Conservation (phyloP, 2,113 vertebrate genomes). For the Microtus oregoni region DNA sequence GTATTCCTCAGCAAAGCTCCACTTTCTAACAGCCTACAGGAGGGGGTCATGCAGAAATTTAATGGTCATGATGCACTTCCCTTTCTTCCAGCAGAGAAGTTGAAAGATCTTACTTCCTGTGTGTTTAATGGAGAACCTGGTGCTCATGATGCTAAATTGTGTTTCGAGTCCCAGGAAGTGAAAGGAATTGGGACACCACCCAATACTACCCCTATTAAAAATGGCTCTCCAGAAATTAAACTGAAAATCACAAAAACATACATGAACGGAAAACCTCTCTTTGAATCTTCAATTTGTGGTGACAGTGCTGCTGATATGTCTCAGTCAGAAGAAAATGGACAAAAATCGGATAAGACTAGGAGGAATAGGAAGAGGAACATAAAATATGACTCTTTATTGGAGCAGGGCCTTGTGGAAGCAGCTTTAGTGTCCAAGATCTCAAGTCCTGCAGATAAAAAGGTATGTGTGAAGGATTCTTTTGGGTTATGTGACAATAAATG, state of each 20-base stretch:
- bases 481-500: not conserved
- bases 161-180: conserved; percentile 88
- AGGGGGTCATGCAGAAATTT: conserved; percentile 93
- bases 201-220: conserved; percentile 89
- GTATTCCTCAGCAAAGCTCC: conserved; percentile 94
- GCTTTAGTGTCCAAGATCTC: conserved; percentile 82
- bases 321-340: conserved; percentile 85
- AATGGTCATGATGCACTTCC: conserved; percentile 91
- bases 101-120: conserved; percentile 95
- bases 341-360: conserved; percentile 86
- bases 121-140: conserved; percentile 95
- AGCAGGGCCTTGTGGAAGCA: conserved; percentile 85
- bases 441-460: conserved; percentile 85
- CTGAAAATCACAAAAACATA: conserved; percentile 95
- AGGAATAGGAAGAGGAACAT: conserved; percentile 89
- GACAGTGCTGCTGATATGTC: conserved; percentile 87
- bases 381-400: conserved; percentile 87
- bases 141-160: conserved; percentile 90
- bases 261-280: conserved; percentile 91
- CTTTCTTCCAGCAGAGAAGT: conserved; percentile 89
- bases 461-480: conserved; percentile 61
- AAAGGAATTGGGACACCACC: conserved; percentile 91
- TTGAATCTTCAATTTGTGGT: conserved; percentile 92
- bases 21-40: conserved; percentile 92
- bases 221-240: conserved; percentile 93